Evolutionary conservation across 1,140 invertebrate genomes (phyloP).

Genomic region (Campoletis sonorensis): DNA sequence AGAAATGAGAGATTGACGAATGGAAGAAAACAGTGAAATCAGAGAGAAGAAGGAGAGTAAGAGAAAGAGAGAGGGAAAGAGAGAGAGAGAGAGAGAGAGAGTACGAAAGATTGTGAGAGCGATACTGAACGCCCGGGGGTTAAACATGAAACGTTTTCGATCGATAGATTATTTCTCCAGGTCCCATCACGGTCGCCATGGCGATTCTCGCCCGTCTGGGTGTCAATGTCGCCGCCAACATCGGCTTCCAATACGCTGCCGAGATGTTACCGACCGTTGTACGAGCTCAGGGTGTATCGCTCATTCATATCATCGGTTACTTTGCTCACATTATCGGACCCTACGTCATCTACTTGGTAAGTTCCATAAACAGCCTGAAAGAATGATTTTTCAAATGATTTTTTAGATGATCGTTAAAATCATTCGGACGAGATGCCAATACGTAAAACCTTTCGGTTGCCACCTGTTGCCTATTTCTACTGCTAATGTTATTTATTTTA

Average conservation of each 20-base stretch:
- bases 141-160: slow-evolving; percentile 28
- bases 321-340: slow-evolving; percentile 88
- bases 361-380: background rate
- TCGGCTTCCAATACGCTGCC: slow-evolving; percentile 92
- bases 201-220: slow-evolving; percentile 89
- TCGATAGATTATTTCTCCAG: slow-evolving; percentile 70
- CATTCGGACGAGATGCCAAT: too few species aligned
- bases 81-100: slow-evolving; percentile 7
- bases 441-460: too few species aligned
- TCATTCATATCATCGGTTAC: slow-evolving; percentile 91
- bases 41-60: background rate
- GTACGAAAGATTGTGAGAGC: background rate
- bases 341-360: slow-evolving; percentile 87
- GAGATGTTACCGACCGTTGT: slow-evolving; percentile 92
- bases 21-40: background rate
- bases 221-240: slow-evolving; percentile 92
- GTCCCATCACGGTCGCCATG: slow-evolving; percentile 82
- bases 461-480: too few species aligned
- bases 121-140: slow-evolving; percentile 15
- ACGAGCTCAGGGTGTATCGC: slow-evolving; percentile 87
- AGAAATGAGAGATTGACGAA: background rate
- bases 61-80: background rate
- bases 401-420: too few species aligned
- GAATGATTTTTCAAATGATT: too few species aligned
- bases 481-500: too few species aligned